A percentile compares a stretch with the other conserved stretches of the same genome.
Evolutionary conservation across 2,888 invertebrate genomes (phyloP).

Genomic region (Drosophila paucipuncta): DNA sequence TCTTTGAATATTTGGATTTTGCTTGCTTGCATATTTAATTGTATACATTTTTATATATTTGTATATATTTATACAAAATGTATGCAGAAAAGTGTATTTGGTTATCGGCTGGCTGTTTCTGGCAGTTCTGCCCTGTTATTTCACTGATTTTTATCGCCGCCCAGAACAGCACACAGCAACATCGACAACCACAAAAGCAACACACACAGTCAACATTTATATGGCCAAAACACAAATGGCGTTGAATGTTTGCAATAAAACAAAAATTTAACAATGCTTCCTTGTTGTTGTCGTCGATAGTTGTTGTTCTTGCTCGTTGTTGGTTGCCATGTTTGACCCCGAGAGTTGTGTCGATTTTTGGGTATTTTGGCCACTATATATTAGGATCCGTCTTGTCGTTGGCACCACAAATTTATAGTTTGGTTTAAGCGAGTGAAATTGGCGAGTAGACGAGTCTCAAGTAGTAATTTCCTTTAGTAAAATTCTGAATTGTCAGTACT

Average conservation of each 20-base stretch:
- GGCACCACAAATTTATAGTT: conserved; percentile 55
- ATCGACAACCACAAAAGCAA: conserved; percentile 28
- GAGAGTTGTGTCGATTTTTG: conserved; percentile 22
- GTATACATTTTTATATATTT: neutral
- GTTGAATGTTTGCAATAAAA: conserved; percentile 76
- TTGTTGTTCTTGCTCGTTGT: conserved; percentile 23
- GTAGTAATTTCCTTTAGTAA: conserved; percentile 56
- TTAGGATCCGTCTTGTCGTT: conserved; percentile 58
- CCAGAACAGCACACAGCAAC: conserved; percentile 33
- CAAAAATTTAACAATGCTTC: conserved; percentile 68
- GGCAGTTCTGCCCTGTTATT: conserved; percentile 44
- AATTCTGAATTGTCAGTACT: conserved; percentile 26
- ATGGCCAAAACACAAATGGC: conserved; percentile 75
- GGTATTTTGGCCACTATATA: conserved; percentile 9
- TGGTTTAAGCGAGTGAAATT: conserved; percentile 29
- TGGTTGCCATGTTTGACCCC: conserved; percentile 47
- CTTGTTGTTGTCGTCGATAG: conserved; percentile 22
- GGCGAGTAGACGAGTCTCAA: conserved; percentile 53
- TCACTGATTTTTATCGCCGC: conserved; percentile 63
- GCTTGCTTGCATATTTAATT: neutral
- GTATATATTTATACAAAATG: neutral
- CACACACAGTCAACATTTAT: conserved; percentile 55
- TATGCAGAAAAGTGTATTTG: conserved; percentile 28
- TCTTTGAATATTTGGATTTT: neutral
- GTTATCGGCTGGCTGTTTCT: conserved; percentile 5